Percentiles rank a stretch among this genome's conserved stretches.
phyloP scores from a whole-genome alignment of 2,888 invertebrate species.

The Muscina levida region DNA sequence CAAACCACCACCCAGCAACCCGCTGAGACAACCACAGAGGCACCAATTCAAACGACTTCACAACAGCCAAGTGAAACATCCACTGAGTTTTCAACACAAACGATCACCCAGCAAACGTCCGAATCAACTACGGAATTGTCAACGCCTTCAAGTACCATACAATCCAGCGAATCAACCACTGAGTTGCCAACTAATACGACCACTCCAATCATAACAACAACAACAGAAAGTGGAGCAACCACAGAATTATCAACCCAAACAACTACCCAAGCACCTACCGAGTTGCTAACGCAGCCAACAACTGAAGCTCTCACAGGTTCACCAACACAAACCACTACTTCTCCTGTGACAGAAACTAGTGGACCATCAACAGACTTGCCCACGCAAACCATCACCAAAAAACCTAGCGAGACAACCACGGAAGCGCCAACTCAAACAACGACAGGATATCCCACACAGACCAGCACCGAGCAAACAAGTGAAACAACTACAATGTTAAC shows the following conservation, averaged over 20 bases:
- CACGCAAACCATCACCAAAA: background rate
- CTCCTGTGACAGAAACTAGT: background rate
- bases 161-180: too few species aligned
- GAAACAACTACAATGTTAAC: background rate
- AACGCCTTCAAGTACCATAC: background rate
- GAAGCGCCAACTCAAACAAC: background rate
- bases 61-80: background rate
- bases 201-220: too few species aligned
- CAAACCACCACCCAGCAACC: background rate
- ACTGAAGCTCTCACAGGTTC: background rate
- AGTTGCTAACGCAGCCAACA: background rate
- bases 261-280: background rate
- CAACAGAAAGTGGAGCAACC: background rate
- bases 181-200: too few species aligned
- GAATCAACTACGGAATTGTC: background rate
- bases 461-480: background rate
- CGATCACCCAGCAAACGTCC: background rate
- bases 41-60: background rate
- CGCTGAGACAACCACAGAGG: background rate
- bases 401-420: background rate
- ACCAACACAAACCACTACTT: background rate
- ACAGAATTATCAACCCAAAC: background rate
- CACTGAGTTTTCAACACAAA: background rate
- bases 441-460: background rate
- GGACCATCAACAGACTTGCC: background rate